Evolutionary conservation across 2,888 invertebrate species (phyloP).

Genomic region (Tanypteryx hageni): DNA sequence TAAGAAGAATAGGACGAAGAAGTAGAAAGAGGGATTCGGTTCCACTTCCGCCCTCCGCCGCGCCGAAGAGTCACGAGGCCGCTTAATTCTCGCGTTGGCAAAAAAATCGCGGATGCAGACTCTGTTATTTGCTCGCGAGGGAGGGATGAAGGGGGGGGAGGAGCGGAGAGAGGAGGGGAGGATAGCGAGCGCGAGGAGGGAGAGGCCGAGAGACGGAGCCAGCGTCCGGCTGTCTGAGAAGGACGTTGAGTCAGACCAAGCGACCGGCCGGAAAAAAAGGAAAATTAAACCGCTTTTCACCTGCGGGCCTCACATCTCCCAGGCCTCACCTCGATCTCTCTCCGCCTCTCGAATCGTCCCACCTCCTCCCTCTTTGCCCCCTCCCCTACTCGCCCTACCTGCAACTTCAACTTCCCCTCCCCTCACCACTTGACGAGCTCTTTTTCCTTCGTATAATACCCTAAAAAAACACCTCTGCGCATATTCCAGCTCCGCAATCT

Average conservation of each 20-base stretch:
- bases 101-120: slow-evolving; percentile 47
- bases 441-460: no score
- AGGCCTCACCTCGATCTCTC: background rate
- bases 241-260: slow-evolving; percentile 37
- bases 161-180: background rate
- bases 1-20: background rate
- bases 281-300: slow-evolving; percentile 5
- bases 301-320: background rate
- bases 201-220: background rate
- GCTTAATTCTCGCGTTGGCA: slow-evolving; percentile 40
- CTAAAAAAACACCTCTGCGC: no score
- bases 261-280: background rate
- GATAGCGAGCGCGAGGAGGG: background rate
- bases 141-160: background rate
- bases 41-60: slow-evolving; percentile 15
- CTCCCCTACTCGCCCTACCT: background rate
- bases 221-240: slow-evolving; percentile 59
- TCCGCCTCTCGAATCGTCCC: background rate
- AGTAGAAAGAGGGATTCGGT: background rate
- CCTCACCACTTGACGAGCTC: no score
- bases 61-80: slow-evolving; percentile 11
- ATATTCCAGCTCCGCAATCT: background rate
- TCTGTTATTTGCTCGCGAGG: slow-evolving; percentile 39
- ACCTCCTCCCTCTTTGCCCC: background rate
- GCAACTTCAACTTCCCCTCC: no score